Base-by-base conservation (phyloP, 2,797 vertebrate genomes). In the Peromyscus melanophrys region DNA sequence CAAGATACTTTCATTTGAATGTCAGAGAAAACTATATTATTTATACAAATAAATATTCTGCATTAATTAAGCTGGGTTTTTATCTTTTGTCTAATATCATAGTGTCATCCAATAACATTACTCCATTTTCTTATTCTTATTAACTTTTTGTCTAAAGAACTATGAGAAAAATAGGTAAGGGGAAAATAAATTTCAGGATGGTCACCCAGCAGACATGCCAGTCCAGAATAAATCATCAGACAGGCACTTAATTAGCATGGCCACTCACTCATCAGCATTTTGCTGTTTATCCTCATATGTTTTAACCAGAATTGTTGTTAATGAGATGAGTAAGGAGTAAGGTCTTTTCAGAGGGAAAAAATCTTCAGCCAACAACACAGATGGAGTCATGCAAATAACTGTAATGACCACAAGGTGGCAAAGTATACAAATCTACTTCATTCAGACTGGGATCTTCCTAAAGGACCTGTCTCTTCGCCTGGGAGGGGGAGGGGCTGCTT, bases 391-490 rank as follows among this genome's bases (percentile, higher is more conserved):
- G 98, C 96, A 97, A 97, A n/a, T 89, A 71, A 61, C 87, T 0
- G 7, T 4, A 95, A 16, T 1, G 98, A 97, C 98, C 99, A 94
- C 98, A 65, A 99, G 99, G 98, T 98, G 99, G 98, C 99, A 97
- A 97, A 98, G 97, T 85, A 85, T 80, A 84, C 98, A 98, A 98
- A 97, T 97, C 80, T 97, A 87, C 97, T 91, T 95, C 49, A 25
- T 92, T 81, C 67, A 76, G 78, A 81, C 61, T 69, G 59, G 82
- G 52, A 0, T 80, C 77, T 96, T 91, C 95, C 65, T 16, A 52
- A 67, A 90, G 81, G 88, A 65, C 71, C n/a, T 43, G 11, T 77
- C 71, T 97, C 93, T 82, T 17, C 55, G 55, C 31, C 6, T 87
- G 94, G 82, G 90, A 82, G 2, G 73, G 85, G 3, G 73, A n/a